Percentiles rank a stretch among this genome's conserved stretches.
phyloP scores from a whole-genome alignment of 2,888 invertebrate genomes.

The Tipula vernalis region DNA sequence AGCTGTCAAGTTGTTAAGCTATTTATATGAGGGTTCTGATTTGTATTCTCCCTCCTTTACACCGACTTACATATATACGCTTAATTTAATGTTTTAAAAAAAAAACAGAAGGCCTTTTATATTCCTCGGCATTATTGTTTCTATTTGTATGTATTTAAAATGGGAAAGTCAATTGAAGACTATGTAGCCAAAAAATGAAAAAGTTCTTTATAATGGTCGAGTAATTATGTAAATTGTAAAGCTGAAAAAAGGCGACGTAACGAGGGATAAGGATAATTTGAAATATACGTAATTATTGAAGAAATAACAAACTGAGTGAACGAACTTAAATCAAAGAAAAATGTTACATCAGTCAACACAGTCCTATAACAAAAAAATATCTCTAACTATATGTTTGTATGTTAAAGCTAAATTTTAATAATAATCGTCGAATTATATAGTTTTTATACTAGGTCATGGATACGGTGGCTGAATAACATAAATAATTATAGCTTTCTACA shows the following conservation, averaged over 20 bases:
- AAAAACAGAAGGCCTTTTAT: not conserved
- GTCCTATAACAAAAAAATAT: too few relatives aligned
- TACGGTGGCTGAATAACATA: too few relatives aligned
- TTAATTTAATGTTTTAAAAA: not conserved
- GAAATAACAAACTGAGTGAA: too few relatives aligned
- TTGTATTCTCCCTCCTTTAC: not conserved
- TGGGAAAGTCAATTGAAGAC: not conserved
- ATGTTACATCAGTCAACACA: too few relatives aligned
- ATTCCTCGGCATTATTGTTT: not conserved
- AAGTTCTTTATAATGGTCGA: not conserved
- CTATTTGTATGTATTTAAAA: not conserved
- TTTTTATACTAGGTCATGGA: too few relatives aligned
- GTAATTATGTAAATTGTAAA: not conserved
- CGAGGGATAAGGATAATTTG: not conserved
- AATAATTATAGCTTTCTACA: too few relatives aligned
- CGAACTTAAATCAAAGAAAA: too few relatives aligned
- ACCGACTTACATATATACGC: not conserved
- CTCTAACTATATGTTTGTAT: too few relatives aligned
- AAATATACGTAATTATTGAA: not conserved
- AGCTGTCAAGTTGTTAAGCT: not conserved
- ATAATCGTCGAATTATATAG: too few relatives aligned
- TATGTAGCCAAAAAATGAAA: not conserved
- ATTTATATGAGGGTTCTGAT: not conserved
- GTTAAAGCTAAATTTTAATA: too few relatives aligned
- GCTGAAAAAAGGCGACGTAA: not conserved